Conservation (phyloP, 1,140 invertebrate genomes). For the Saxidomus purpurata region DNA sequence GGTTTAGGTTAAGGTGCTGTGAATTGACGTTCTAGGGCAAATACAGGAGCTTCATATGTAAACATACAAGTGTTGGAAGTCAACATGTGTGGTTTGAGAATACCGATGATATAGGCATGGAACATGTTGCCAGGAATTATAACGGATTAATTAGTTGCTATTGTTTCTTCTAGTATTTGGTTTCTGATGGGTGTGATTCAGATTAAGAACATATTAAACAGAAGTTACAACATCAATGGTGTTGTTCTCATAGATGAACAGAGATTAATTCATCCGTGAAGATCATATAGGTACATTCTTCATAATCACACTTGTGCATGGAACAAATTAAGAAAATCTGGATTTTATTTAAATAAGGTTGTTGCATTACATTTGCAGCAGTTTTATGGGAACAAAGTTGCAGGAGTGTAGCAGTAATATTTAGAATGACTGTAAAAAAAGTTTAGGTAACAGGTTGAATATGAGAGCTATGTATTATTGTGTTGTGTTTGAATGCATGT, state of each 20-base stretch:
- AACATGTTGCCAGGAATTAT: constrained; percentile 13
- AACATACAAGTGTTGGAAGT: constrained; percentile 10
- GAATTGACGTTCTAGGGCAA: background rate
- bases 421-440: background rate
- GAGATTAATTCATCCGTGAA: too few relatives aligned
- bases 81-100: background rate
- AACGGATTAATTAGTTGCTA: constrained; percentile 38
- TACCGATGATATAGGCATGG: background rate
- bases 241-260: too few relatives aligned
- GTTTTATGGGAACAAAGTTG: background rate
- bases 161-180: background rate
- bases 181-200: background rate
- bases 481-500: background rate
- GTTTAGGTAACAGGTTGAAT: constrained; percentile 6
- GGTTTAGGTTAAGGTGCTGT: background rate
- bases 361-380: background rate
- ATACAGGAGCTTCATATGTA: background rate
- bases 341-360: background rate
- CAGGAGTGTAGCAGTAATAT: background rate
- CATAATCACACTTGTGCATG: background rate
- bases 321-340: background rate
- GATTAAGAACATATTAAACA: too few relatives aligned
- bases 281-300: too few relatives aligned
- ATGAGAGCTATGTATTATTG: background rate
- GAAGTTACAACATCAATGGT: too few relatives aligned